Conservation (phyloP, 2,888 invertebrate genomes). For the Heliconius sara region DNA sequence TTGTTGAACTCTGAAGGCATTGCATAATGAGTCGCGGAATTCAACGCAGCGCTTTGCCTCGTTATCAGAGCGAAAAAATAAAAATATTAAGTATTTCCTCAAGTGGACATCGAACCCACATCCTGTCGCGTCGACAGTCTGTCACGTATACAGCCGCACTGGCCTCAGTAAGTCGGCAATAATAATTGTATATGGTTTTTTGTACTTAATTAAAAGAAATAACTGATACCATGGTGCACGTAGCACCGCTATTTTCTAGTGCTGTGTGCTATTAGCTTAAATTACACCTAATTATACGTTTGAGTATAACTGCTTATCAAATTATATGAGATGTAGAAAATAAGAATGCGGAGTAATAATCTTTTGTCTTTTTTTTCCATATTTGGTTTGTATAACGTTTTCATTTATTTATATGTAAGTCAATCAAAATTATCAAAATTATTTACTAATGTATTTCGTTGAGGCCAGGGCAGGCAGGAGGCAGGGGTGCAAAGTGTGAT, state of each 20-base stretch:
- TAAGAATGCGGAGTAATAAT: constrained; percentile 11
- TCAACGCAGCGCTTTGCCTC: too few relatives aligned
- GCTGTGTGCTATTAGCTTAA: constrained; percentile 15
- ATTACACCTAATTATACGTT: constrained; percentile 19
- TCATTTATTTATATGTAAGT: not conserved
- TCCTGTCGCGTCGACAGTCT: too few relatives aligned
- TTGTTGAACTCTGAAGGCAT: too few relatives aligned
- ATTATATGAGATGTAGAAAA: constrained; percentile 20
- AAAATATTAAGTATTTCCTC: too few relatives aligned
- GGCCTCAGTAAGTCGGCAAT: not conserved
- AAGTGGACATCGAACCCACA: too few relatives aligned
- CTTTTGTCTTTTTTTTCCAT: not conserved
- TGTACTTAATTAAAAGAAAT: constrained; percentile 1
- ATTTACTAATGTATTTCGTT: not conserved
- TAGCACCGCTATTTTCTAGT: constrained; percentile 19
- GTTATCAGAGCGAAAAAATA: too few relatives aligned
- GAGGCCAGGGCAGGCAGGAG: too few relatives aligned
- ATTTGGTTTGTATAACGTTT: not conserved
- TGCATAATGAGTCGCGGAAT: too few relatives aligned
- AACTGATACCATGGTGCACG: constrained; percentile 12
- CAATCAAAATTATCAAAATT: not conserved
- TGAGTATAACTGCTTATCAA: constrained; percentile 22
- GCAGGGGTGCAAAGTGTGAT: too few relatives aligned
- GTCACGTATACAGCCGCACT: too few relatives aligned
- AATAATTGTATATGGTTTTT: not conserved